A percentile compares a stretch with the other conserved stretches of the same genome.
These are phyloP conservation scores for Nesidiocoris tenuis DNA, from an alignment of 2,888 invertebrate genomes.

Conservation along the genomic window DNA sequence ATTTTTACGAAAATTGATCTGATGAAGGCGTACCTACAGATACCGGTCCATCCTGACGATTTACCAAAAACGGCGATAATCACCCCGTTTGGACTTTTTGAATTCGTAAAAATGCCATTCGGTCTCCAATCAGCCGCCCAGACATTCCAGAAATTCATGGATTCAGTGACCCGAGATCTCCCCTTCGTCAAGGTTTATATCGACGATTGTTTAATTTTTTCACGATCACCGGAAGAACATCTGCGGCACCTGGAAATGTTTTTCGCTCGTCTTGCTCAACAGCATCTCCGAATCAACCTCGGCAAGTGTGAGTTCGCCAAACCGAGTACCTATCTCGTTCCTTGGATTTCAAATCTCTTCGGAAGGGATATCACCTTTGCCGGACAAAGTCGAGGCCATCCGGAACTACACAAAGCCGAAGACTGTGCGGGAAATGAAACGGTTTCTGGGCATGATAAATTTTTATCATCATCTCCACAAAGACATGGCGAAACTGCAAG, in stretches of 20 bases:
- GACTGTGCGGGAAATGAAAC: slow-evolving; percentile 51
- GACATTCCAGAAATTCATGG: slow-evolving; percentile 35
- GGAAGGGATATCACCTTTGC: slow-evolving; percentile 32
- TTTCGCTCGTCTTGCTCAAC: background rate
- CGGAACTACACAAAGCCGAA: slow-evolving; percentile 47
- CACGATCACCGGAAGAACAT: background rate
- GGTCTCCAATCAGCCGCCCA: slow-evolving; percentile 20
- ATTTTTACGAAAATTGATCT: slow-evolving; percentile 53
- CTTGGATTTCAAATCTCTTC: slow-evolving; percentile 13
- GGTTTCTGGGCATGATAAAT: slow-evolving; percentile 54
- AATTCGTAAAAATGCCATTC: too few relatives aligned
- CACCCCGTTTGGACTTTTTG: too few relatives aligned
- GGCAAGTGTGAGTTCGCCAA: slow-evolving; percentile 6
- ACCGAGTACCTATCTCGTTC: slow-evolving; percentile 2
- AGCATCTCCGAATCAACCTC: slow-evolving; percentile 15
- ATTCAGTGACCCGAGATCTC: slow-evolving; percentile 6
- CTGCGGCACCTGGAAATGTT: background rate
- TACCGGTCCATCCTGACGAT: too few relatives aligned
- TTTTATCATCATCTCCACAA: slow-evolving; percentile 54
- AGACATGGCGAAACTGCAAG: slow-evolving; percentile 51
- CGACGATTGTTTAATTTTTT: slow-evolving; percentile 22
- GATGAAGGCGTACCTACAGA: slow-evolving; percentile 52
- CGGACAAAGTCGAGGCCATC: slow-evolving; percentile 46
- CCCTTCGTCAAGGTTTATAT: slow-evolving; percentile 1
- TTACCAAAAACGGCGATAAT: too few relatives aligned